These are phyloP conservation scores for Gerosis bhagava DNA, from an alignment of 2,888 invertebrate genomes.

Conservation along the genomic window DNA sequence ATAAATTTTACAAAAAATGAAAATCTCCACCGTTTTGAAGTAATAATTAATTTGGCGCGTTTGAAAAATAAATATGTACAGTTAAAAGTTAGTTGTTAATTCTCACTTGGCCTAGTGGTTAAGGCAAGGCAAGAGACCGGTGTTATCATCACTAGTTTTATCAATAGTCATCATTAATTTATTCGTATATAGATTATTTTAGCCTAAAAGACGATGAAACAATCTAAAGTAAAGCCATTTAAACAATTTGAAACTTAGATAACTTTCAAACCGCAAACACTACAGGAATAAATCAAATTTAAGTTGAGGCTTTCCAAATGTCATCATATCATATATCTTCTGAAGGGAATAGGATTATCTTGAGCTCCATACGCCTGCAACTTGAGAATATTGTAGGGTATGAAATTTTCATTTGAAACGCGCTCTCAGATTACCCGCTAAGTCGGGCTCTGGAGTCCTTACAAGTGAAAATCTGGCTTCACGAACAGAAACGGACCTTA, in stretches of 20 bases:
- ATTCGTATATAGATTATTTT: not conserved
- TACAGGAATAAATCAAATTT: conserved; percentile 14
- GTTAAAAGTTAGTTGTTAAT: too few species aligned
- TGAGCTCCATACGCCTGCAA: conserved; percentile 23
- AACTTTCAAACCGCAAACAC: conserved; percentile 1
- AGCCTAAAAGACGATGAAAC: not conserved
- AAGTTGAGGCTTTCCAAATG: conserved; percentile 18
- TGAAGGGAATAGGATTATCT: conserved; percentile 24
- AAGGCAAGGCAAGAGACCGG: too few species aligned
- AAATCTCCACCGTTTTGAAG: too few species aligned
- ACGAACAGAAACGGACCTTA: conserved; percentile 9
- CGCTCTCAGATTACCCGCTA: conserved; percentile 27
- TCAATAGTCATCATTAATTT: too few species aligned
- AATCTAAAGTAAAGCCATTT: not conserved
- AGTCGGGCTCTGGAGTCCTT: conserved; percentile 22
- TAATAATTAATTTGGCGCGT: too few species aligned
- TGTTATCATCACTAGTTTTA: too few species aligned
- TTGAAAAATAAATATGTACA: too few species aligned
- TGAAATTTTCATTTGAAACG: conserved; percentile 27
- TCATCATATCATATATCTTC: conserved; percentile 24
- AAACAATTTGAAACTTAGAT: not conserved
- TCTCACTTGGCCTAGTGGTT: too few species aligned
- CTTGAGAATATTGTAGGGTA: conserved; percentile 25
- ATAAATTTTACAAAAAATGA: too few species aligned
- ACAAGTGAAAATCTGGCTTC: conserved; percentile 20